These are phyloP conservation scores for Stenoptilia bipunctidactyla DNA, from an alignment of 2,888 invertebrate species.

Conservation along the genomic window DNA sequence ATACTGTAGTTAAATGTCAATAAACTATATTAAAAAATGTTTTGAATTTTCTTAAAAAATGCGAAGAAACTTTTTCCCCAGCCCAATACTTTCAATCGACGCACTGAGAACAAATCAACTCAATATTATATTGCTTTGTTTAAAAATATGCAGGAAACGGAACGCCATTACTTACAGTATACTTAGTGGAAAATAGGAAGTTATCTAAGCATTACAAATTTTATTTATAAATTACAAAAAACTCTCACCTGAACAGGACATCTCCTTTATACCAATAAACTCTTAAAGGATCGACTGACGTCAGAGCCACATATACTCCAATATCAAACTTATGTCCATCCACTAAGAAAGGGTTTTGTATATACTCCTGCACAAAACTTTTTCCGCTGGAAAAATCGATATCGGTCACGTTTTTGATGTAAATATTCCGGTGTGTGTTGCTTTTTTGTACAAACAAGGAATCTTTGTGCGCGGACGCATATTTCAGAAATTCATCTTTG, in stretches of 20 bases:
- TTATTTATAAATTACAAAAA: no score
- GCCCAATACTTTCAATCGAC: no score
- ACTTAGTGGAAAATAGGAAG: no score
- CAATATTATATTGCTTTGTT: no score
- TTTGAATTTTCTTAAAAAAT: no score
- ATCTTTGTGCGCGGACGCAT: slow-evolving; percentile 75
- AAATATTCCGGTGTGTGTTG: slow-evolving; percentile 91
- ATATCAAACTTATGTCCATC: slow-evolving; percentile 97
- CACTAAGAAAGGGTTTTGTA: slow-evolving; percentile 89
- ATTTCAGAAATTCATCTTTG: slow-evolving; percentile 77
- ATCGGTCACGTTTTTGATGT: slow-evolving; percentile 77
- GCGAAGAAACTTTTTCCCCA: no score
- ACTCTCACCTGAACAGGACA: slow-evolving; percentile 89
- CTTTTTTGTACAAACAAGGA: slow-evolving; percentile 91
- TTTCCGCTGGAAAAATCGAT: slow-evolving; percentile 78
- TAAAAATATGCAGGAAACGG: no score
- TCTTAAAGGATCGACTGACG: slow-evolving; percentile 90
- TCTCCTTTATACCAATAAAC: slow-evolving; percentile 92
- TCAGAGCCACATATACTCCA: slow-evolving; percentile 92
- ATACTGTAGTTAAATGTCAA: no score
- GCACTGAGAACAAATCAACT: no score
- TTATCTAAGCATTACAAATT: no score
- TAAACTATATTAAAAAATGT: no score
- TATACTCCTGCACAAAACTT: slow-evolving; percentile 92
- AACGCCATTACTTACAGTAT: no score